Conservation (phyloP, 92 coral and sea anemone genomes). For the Diadumene lineata region DNA sequence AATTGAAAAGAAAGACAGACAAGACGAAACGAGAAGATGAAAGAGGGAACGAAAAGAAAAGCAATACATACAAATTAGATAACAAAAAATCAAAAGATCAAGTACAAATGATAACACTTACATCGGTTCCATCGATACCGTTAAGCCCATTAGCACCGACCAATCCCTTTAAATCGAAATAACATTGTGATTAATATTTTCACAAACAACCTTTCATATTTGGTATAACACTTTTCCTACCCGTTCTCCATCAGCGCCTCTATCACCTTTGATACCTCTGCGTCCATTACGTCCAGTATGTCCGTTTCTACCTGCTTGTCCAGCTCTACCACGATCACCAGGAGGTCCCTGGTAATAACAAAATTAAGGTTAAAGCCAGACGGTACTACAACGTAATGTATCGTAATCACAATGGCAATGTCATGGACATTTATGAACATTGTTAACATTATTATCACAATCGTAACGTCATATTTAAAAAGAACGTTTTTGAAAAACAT, state of each 20-base stretch:
- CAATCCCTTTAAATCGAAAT: conserved; percentile 15
- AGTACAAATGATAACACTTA: background rate
- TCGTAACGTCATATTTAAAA: too few relatives aligned
- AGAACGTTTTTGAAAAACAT: too few relatives aligned
- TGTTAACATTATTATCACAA: too few relatives aligned
- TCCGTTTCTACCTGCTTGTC: conserved; percentile 47
- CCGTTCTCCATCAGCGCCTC: conserved; percentile 61
- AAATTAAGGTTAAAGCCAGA: too few relatives aligned
- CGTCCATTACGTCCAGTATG: conserved; percentile 55
- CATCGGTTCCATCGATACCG: conserved; percentile 28
- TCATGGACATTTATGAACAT: too few relatives aligned
- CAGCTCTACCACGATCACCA: conserved; percentile 59
- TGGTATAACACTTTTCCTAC: conserved; percentile 14
- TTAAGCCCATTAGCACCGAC: conserved; percentile 26
- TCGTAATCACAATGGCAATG: too few relatives aligned
- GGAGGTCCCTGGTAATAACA: conserved; percentile 61
- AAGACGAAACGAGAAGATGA: background rate
- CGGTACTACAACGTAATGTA: too few relatives aligned
- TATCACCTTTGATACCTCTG: conserved; percentile 53
- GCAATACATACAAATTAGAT: background rate
- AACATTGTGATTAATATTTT: background rate
- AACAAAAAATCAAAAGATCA: background rate
- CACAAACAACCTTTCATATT: background rate
- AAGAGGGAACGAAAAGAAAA: background rate
- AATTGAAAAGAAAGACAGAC: background rate